Conservation (phyloP, 2,113 vertebrate genomes). For the Cyphomyrus plagiostoma region DNA sequence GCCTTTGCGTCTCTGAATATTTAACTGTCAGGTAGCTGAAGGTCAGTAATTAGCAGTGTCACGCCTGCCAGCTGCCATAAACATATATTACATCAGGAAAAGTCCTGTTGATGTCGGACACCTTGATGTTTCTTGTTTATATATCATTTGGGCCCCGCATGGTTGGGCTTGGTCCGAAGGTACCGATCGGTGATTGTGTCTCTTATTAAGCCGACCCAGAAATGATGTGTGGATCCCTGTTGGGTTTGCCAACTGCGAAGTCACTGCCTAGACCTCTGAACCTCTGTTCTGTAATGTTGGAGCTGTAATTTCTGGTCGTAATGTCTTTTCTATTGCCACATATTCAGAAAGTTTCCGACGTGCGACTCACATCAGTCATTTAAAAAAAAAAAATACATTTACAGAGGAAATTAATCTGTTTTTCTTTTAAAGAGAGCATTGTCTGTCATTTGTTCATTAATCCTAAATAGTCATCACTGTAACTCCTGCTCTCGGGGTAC, state of each 20-base stretch:
- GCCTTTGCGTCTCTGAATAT: slow-evolving; percentile 34
- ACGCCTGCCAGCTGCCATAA: not conserved
- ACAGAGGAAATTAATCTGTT: not conserved
- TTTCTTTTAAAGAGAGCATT: not conserved
- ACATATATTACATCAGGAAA: not conserved
- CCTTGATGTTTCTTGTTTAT: not conserved
- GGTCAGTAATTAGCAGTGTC: not conserved
- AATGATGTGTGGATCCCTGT: not conserved
- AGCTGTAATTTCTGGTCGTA: not conserved
- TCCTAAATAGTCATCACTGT: not conserved
- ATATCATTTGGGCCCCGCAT: not conserved
- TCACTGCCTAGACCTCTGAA: not conserved
- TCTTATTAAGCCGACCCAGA: not conserved
- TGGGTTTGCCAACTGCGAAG: not conserved
- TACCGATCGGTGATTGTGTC: not conserved
- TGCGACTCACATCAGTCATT: not conserved
- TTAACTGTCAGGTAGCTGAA: slow-evolving; percentile 6
- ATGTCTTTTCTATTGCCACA: not conserved
- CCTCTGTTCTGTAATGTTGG: not conserved
- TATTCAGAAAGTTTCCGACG: not conserved
- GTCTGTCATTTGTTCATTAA: not conserved
- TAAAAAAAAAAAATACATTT: not conserved
- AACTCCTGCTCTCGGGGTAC: not conserved
- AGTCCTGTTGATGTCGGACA: not conserved
- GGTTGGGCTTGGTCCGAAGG: not conserved